Evolutionary conservation across 1,140 invertebrate genomes (phyloP), one percentile per base, ranked within the genome.

Genomic region (Anadara kagoshimensis): DNA sequence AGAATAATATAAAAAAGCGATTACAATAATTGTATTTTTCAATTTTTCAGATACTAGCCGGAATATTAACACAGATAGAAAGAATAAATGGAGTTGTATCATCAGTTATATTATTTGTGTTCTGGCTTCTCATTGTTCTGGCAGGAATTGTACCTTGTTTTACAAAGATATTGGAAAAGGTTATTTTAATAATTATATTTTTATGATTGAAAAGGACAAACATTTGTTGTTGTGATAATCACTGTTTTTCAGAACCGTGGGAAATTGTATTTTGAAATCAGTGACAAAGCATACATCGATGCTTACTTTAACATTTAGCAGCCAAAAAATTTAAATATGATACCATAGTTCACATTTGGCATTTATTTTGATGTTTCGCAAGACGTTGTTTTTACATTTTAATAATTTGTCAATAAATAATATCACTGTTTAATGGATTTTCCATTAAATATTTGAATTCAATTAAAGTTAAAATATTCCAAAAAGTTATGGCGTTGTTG

Each of bases 91-190:
- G 78, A 1, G 63, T 75, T 5, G 64, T 80, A 14, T 78, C 75
- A 11, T 83, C 82, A 5, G 71, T 71, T 10, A 65, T 81, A 36
- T 69, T 80, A 22, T 83, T 82, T 73, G n/a, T 82, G 5, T 83
- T 82, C 51, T 83, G 82, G 82, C 62, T 83, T 29, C 57, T 82
- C 24, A 51, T 78, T 10, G 18, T 64, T 56, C 16, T 80, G n/a
- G 43, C 68, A 20, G 73, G 68, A 26, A 59, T 80, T 29, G 62
- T 80, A 11, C 78, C 80, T 2, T 58, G 80, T 45, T 80, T 79
- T 45, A 73, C 80, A 12, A 79, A 77, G 58, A 56, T 83, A 16
- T 29, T 75, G 1, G 18, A 68, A 26, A 14, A 78, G 69, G 78
- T 80, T 58, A 53, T 66, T 44, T 20, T 41, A 16, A 10, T 26